A percentile compares a stretch with the other conserved stretches of the same genome.
phyloP scores from a whole-genome alignment of 2,888 invertebrate species.

The Nesidiocoris tenuis region DNA sequence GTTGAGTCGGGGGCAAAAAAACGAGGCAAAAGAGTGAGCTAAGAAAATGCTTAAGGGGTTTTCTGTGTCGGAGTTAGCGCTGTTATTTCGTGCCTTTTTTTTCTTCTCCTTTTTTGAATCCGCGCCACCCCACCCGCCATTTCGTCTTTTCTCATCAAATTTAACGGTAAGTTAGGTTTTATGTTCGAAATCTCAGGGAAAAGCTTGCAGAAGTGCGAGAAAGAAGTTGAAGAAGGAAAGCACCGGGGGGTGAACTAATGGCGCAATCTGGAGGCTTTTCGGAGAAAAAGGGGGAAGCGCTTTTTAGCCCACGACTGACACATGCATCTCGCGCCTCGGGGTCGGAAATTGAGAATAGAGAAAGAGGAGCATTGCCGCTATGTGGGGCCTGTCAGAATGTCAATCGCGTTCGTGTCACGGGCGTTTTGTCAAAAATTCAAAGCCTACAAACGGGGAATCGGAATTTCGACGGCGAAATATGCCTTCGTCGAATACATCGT shows the following conservation, averaged over 20 bases:
- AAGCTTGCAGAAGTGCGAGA: constrained; percentile 40
- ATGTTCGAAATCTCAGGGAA: constrained; percentile 42
- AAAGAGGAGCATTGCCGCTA: background rate
- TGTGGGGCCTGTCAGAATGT: background rate
- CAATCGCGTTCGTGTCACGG: background rate
- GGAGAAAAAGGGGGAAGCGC: constrained; percentile 3
- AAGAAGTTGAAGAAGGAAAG: constrained; percentile 39
- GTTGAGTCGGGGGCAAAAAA: background rate
- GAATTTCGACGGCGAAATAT: too few species aligned
- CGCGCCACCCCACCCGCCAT: background rate
- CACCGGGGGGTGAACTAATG: constrained; percentile 46
- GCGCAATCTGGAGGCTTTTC: constrained; percentile 46
- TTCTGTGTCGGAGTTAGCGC: background rate
- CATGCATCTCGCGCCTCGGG: background rate
- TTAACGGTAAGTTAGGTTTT: constrained; percentile 47
- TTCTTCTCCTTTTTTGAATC: background rate
- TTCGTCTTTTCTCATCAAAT: constrained; percentile 43
- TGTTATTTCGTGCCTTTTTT: background rate
- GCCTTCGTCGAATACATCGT: too few species aligned
- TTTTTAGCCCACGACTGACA: background rate
- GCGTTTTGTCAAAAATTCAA: background rate
- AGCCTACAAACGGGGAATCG: too few species aligned
- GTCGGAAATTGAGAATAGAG: background rate
- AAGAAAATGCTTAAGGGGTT: background rate
- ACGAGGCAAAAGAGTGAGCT: background rate